Evolutionary conservation across 1,140 invertebrate species (phyloP).

Genomic region (Lucilia sericata): DNA sequence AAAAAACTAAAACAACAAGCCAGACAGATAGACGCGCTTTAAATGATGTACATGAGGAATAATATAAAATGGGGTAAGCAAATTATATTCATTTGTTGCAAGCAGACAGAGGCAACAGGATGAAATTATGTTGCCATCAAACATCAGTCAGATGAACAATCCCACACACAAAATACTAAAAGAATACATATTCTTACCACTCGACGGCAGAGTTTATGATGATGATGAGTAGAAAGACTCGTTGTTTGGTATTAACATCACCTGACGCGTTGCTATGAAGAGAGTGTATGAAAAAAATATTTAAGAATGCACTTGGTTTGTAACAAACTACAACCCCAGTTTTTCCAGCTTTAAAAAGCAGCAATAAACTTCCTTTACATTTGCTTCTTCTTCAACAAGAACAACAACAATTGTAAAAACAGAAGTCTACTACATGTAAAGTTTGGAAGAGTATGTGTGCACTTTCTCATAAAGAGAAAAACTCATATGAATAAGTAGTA

Average conservation of each 20-base stretch:
- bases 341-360: not conserved
- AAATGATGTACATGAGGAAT: not conserved
- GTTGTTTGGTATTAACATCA: conserved; percentile 35
- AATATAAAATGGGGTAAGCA: conserved; percentile 14
- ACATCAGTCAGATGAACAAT: not conserved
- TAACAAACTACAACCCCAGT: conserved; percentile 27
- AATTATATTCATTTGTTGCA: conserved; percentile 26
- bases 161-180: no score
- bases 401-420: not conserved
- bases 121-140: conserved; percentile 31
- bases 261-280: conserved; percentile 37
- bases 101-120: not conserved
- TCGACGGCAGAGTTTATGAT: not conserved
- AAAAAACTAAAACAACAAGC: not conserved
- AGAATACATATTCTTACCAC: not conserved
- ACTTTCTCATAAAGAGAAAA: no score
- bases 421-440: not conserved
- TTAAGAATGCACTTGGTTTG: conserved; percentile 28
- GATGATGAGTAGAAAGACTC: not conserved
- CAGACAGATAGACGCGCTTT: conserved; percentile 18
- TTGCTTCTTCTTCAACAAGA: not conserved
- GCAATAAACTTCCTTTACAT: conserved; percentile 19
- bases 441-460: no score
- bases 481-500: no score
- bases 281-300: conserved; percentile 24